A percentile compares a stretch with the other conserved stretches of the same genome.
Conservation (phyloP, 2,888 invertebrate species). For the Mycalesis mineus region DNA sequence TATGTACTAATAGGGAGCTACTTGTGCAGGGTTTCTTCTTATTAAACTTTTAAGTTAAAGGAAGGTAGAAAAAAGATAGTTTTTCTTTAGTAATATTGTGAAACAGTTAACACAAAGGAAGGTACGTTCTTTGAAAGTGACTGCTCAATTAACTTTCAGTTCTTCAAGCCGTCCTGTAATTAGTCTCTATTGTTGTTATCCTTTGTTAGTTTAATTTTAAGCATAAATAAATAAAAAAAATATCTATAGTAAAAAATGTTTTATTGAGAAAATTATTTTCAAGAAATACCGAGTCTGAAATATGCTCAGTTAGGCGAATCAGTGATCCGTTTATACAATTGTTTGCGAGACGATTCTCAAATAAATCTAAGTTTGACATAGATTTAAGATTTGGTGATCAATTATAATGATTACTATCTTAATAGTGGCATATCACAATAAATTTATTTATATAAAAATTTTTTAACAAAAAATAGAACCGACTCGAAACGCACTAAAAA, state of each 20-base stretch:
- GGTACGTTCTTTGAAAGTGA: constrained; percentile 6
- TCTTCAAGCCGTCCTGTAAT: background rate
- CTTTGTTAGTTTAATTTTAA: background rate
- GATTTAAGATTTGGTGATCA: too few species aligned
- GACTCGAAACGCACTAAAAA: too few species aligned
- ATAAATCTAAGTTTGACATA: background rate
- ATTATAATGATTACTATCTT: too few species aligned
- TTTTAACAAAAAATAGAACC: too few species aligned
- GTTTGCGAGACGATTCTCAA: background rate
- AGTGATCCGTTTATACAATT: background rate
- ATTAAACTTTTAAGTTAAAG: too few species aligned
- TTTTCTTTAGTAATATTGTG: background rate
- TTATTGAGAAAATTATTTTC: background rate
- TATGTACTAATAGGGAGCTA: too few species aligned
- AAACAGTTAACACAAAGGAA: background rate
- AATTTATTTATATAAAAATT: too few species aligned
- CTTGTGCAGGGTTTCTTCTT: too few species aligned
- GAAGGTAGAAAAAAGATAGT: too few species aligned
- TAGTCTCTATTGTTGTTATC: background rate
- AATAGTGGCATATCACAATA: too few species aligned
- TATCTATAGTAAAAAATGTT: background rate
- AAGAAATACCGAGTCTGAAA: background rate
- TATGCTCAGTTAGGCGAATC: background rate
- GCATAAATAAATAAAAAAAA: background rate
- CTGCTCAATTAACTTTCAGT: background rate